phyloP scores from a whole-genome alignment of 1,140 invertebrate genomes.

The Lanistes nyassanus region DNA sequence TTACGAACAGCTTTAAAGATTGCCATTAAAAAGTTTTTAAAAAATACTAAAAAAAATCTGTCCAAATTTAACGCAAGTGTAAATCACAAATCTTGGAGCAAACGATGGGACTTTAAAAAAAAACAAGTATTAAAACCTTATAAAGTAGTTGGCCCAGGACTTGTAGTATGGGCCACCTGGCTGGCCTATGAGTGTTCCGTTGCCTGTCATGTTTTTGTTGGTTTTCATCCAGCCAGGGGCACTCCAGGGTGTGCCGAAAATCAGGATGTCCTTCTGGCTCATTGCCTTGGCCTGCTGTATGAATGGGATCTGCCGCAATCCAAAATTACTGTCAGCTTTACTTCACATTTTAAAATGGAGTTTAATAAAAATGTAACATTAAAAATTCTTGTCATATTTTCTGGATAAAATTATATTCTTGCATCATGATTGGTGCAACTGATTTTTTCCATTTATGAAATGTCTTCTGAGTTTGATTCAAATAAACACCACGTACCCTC shows the following conservation, averaged over 20 bases:
- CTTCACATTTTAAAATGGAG: no score
- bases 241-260: slow-evolving; percentile 83
- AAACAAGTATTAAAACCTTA: slow-evolving; percentile 68
- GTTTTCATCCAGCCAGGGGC: slow-evolving; percentile 95
- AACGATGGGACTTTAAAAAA: slow-evolving; percentile 35
- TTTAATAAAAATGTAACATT: no score
- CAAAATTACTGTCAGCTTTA: no score
- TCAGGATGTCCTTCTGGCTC: slow-evolving; percentile 64
- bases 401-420: no score
- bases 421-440: no score
- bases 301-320: slow-evolving; percentile 73
- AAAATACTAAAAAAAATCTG: no score
- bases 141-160: slow-evolving; percentile 82
- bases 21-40: no score
- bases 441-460: no score
- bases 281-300: slow-evolving; percentile 71
- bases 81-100: neutral
- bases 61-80: no score
- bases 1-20: no score
- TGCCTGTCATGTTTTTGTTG: slow-evolving; percentile 72
- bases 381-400: no score
- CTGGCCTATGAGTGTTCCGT: slow-evolving; percentile 71
- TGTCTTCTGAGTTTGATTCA: no score
- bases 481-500: neutral
- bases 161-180: slow-evolving; percentile 77